Percentiles rank a stretch among this genome's conserved stretches.
These are phyloP conservation scores for Pachypanchax playfairii DNA, from an alignment of 2,113 vertebrate species.

Conservation along the genomic window DNA sequence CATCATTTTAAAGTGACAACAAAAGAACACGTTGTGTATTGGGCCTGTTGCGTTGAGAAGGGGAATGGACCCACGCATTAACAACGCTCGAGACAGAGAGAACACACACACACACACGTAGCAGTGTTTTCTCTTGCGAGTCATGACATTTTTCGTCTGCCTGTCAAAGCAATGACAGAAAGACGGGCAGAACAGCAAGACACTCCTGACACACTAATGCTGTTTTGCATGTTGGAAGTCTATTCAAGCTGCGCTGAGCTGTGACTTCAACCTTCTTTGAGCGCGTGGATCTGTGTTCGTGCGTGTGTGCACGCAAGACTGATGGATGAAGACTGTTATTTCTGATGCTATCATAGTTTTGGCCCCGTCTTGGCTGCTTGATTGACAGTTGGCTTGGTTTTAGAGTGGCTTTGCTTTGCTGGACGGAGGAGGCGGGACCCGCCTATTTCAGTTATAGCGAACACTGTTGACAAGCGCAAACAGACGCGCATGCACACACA, in stretches of 20 bases:
- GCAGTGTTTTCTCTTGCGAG: constrained; percentile 51
- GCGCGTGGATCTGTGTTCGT: constrained; percentile 10
- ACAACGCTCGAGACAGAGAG: constrained; percentile 36
- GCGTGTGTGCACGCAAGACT: constrained; percentile 25
- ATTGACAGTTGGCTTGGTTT: constrained; percentile 70
- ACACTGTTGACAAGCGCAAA: constrained; percentile 49
- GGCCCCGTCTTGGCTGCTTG: constrained; percentile 44
- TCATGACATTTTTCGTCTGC: constrained; percentile 75
- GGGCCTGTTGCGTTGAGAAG: constrained; percentile 49
- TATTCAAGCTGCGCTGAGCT: constrained; percentile 58
- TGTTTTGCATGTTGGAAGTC: constrained; percentile 70
- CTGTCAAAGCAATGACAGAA: constrained; percentile 71
- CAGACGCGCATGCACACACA: constrained; percentile 49
- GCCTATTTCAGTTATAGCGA: constrained; percentile 51
- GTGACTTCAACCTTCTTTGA: constrained; percentile 64
- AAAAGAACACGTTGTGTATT: constrained; percentile 76
- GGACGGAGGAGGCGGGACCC: constrained; percentile 59
- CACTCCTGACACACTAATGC: constrained; percentile 69
- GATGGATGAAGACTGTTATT: constrained; percentile 75
- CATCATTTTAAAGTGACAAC: constrained; percentile 82
- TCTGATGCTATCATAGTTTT: constrained; percentile 70
- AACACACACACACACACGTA: constrained; percentile 24
- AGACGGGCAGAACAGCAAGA: constrained; percentile 64
- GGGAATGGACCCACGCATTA: constrained; percentile 74
- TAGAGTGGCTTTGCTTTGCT: constrained; percentile 47